Evolutionary conservation across 2,113 vertebrate species (phyloP), one percentile per base, ranked within the genome.

Genomic region (Anthoscopus minutus): DNA sequence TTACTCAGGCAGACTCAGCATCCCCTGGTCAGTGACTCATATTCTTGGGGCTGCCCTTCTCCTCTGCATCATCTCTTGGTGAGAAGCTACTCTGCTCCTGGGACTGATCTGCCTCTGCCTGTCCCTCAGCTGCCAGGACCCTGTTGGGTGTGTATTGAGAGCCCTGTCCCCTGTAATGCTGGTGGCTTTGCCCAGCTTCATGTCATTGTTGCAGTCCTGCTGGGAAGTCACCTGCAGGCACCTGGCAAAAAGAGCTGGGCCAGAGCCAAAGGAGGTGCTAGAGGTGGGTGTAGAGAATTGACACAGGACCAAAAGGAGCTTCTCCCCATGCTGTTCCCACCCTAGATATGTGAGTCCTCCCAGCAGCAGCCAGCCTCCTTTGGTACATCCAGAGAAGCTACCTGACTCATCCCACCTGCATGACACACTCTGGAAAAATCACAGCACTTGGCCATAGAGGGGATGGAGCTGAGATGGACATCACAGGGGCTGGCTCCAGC

Each of bases 341-440:
- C 6, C 15, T 0, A 0, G n/a, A 37, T 38, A 35, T 0, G 0
- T 21, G 25, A 82, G 45, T 42, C 17, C n/a, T 23, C 2, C 5
- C 19, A 78, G 27, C 13, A 65, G n/a, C n/a, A 89, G 40, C 10
- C 40, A 73, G 13, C 15, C 42, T 50, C 42, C 19, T 45, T 45
- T 15, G 37, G 9, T 0, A 2, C 8, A 19, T 7, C 21, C 53
- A 38, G 47, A 38, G 48, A 67, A 76, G 16, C 3, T 44, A 51
- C 7, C 15, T 53, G 18, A 10, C 16, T 27, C 48, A n/a, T 31
- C 13, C n/a, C 27, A 57, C 6, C 15, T 54, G 38, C 47, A 20
- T 30, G 35, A 62, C 3, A 15, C 20, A 27, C 7, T 13, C 42
- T 33, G 48, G 31, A 66, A 92, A 89, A 91, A 81, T 38, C 40